Percentiles rank a stretch among this genome's conserved stretches.
Evolutionary conservation across 2,113 vertebrate species (phyloP).

Genomic region (Nymphicus hollandicus): DNA sequence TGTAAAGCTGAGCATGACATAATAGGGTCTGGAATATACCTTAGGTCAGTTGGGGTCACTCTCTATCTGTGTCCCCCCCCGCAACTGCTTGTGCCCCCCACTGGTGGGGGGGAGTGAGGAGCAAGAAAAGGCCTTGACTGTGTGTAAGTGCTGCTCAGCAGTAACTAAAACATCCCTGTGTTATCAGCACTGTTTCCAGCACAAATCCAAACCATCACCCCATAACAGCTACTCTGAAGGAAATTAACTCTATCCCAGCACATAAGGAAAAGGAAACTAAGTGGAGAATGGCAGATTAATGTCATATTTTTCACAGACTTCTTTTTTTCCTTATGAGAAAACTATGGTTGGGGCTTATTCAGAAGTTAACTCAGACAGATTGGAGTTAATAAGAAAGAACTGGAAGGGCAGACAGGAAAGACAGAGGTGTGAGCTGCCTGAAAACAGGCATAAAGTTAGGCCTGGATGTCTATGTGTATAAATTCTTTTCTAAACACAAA

Average conservation of each 20-base stretch:
- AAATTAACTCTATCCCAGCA: not conserved
- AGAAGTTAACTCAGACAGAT: not conserved
- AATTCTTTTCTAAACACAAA: not conserved
- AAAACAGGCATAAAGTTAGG: not conserved
- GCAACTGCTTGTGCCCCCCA: fast-evolving
- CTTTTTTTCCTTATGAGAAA: not conserved
- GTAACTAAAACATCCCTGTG: not conserved
- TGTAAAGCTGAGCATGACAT: not conserved
- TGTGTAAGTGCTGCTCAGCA: not conserved
- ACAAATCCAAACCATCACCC: not conserved
- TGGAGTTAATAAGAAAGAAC: not conserved
- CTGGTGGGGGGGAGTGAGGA: not conserved
- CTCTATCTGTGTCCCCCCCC: not conserved
- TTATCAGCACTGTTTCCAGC: not conserved
- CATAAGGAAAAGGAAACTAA: not conserved
- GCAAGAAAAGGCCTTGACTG: not conserved
- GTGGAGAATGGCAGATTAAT: not conserved
- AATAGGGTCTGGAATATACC: not conserved
- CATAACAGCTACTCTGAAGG: not conserved
- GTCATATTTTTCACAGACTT: not conserved
- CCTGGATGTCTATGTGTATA: not conserved
- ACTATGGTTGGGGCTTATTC: not conserved
- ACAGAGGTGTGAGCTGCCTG: not conserved
- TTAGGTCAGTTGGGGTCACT: not conserved
- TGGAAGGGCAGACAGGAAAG: not conserved